Base-by-base conservation (phyloP, 1,140 invertebrate species). In the Brachionus koreanus region DNA sequence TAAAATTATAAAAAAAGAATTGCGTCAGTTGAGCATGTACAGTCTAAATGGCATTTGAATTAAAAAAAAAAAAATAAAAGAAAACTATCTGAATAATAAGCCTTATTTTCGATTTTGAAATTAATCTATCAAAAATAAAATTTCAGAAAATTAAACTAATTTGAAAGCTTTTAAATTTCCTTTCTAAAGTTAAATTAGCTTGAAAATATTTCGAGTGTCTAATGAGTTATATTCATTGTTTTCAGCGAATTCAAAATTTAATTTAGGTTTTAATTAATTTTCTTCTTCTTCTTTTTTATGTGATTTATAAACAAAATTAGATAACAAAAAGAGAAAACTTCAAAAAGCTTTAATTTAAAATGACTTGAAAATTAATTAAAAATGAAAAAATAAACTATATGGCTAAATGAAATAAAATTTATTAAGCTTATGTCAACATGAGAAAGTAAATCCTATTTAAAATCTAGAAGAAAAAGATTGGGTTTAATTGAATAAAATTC, bases 81-180 rank as follows among this genome's bases (percentile, higher is more conserved):
- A 25, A 57, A 57, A 16, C 49, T 57, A 65, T 65, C 63, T 65
- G 63, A 25, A n/a, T 65, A 10, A 65, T 65, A n/a, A 65, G 29
- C 29, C 13, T n/a, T 35, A 39, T 42, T 43, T 69, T 69, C 16
- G 65, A 69, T 69, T 69, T 69, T 39, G 0, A 37, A 69, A 69
- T 39, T 69, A 69, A 69, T 69, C 65, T 39, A 69, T 69, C 65
- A 69, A 69, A 57, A 12, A 39, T 12, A n/a, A 39, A 67, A 16
- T 19, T 39, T 39, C n/a, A 42, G 16, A 39, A n/a, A n/a, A 69
- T 39, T n/a, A 67, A 35, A 67, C 43, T 57, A n/a, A 19, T 57
- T 57, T 57, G 49, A 69, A 39, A 69, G 37, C 33, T 69, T 69
- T 69, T 39, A 37, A 69, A 69, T 69, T 69, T 69, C 65, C 65